Percentiles rank a stretch among this genome's conserved stretches.
These are phyloP conservation scores for Pelobates cultripes DNA, from an alignment of 2,797 vertebrate species.

Conservation along the genomic window DNA sequence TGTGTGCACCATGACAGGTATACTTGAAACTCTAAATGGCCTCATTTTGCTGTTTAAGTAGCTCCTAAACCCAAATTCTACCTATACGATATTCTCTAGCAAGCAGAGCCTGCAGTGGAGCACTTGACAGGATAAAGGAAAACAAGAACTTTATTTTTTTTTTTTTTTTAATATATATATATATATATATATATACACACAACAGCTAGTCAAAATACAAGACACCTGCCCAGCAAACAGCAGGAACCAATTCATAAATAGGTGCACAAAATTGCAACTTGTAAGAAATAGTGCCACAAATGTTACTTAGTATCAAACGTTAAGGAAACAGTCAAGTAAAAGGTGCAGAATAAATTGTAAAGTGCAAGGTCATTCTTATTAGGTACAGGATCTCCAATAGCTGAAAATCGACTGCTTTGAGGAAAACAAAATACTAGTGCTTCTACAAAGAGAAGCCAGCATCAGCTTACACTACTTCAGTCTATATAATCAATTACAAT, in stretches of 20 bases:
- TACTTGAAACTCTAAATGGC: too few species aligned
- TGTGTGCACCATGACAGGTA: too few species aligned
- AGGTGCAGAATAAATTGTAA: neutral
- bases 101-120: conserved; percentile 3
- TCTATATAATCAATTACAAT: neutral
- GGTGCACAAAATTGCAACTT: neutral
- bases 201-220: neutral
- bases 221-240: neutral
- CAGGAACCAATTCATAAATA: neutral
- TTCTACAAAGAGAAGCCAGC: too few species aligned
- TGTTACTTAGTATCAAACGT: neutral
- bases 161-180: too few species aligned
- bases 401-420: too few species aligned
- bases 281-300: too few species aligned
- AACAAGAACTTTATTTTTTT: neutral
- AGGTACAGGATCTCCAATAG: neutral
- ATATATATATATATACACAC: too few species aligned
- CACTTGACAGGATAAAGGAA: neutral
- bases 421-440: too few species aligned
- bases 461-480: too few species aligned
- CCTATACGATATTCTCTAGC: too few species aligned
- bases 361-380: neutral
- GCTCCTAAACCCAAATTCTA: too few species aligned
- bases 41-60: too few species aligned
- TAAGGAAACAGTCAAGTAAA: neutral